phyloP scores from a whole-genome alignment of 2,113 vertebrate genomes.

The Epinephelus lanceolatus region DNA sequence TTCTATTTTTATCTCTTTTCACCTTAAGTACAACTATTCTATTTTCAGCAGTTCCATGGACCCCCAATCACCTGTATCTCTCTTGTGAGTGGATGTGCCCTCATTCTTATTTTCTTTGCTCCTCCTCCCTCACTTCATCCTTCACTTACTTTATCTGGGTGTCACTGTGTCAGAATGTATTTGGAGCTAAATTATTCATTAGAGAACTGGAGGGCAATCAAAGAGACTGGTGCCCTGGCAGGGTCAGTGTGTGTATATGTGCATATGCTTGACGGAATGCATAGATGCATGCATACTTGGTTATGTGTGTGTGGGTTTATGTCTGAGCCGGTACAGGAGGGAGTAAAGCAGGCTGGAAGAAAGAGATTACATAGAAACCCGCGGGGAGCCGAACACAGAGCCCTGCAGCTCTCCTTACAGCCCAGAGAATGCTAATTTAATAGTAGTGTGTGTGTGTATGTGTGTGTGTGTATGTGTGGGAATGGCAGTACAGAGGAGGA shows the following conservation, averaged over 20 bases:
- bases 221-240: slow-evolving; percentile 50
- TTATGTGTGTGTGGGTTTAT: slow-evolving; percentile 19
- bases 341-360: slow-evolving; percentile 47
- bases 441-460: not conserved
- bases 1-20: slow-evolving; percentile 17
- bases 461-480: slow-evolving; percentile 14
- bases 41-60: slow-evolving; percentile 25
- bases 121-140: slow-evolving; percentile 31
- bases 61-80: slow-evolving; percentile 16
- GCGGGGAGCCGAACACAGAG: slow-evolving; percentile 33
- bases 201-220: slow-evolving; percentile 73
- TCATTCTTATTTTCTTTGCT: slow-evolving; percentile 60
- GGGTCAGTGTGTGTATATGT: slow-evolving; percentile 13
- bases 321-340: slow-evolving; percentile 2
- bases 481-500: not conserved
- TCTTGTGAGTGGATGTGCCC: slow-evolving; percentile 46
- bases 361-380: slow-evolving; percentile 61
- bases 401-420: slow-evolving; percentile 51
- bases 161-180: slow-evolving; percentile 71
- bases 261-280: not conserved
- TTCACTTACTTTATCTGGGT: slow-evolving; percentile 65
- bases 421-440: slow-evolving; percentile 50
- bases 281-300: slow-evolving; percentile 2
- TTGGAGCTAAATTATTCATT: slow-evolving; percentile 72
- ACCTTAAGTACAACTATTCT: not conserved